Evolutionary conservation across 2,113 vertebrate species (phyloP), one percentile per base, ranked within the genome.

Genomic region (Willisornis vidua): DNA sequence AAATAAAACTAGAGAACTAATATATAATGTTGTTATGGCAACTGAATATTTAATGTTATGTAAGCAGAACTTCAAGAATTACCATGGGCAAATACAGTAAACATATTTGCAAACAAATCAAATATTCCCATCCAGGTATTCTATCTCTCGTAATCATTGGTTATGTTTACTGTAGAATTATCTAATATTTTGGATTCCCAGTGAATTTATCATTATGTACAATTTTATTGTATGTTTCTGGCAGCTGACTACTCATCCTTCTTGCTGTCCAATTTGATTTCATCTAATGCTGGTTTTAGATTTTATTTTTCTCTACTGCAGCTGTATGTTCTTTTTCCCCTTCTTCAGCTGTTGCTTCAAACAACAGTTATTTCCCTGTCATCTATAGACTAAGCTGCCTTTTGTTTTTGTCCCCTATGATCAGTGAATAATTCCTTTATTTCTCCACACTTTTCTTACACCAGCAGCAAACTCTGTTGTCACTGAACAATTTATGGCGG

Each of bases 91-190:
- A 85, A 87, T 84, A 61, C 68, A 88, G 82, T 89, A 95, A 97
- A 88, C 55, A 76, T 82, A 95, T 95, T 93, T 92, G 46, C 51
- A 94, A 94, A 93, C 67, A 94, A 96, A 91, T 95, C 94, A 96
- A 94, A 94, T 96, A 95, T 83, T 92, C 61, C n/a, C 43, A 88
- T 87, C 24, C 59, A 90, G 79, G 57, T 94, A 94, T 66, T 92
- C 58, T 79, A 62, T 93, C 45, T 83, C 58, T 70, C 85, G 66
- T 29, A 89, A 58, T 73, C 58, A 51, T 79, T 45, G 58, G 17
- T 51, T 75, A 41, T 82, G 62, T 95, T 95, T 95, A 54, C 67
- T 39, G n/a, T 59, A 82, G 74, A 85, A 65, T 58, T 79, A 85
- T 72, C 61, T 90, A 78, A 29, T 72, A 18, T 66, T 94, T 81